Evolutionary conservation across 2,113 vertebrate genomes (phyloP).

Genomic region (Scolopax mira): DNA sequence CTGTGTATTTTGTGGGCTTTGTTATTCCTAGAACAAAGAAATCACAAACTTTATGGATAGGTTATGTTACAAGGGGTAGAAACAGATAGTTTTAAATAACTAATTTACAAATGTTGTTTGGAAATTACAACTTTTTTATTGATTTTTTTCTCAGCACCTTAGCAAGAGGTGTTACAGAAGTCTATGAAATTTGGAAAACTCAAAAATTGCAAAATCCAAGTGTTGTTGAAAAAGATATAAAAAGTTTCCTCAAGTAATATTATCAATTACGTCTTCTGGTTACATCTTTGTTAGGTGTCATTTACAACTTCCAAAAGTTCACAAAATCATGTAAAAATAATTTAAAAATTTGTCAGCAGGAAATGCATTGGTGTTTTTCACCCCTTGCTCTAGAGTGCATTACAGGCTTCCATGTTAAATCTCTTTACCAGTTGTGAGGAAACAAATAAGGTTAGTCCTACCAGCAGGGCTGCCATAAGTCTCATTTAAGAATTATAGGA

Average conservation of each 20-base stretch:
- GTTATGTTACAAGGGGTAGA: background rate
- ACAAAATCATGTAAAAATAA: background rate
- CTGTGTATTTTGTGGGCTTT: background rate
- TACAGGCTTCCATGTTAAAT: background rate
- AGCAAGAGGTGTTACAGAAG: background rate
- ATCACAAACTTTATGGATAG: background rate
- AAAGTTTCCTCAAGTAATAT: background rate
- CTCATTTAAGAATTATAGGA: background rate
- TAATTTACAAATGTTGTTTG: background rate
- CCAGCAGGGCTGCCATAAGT: background rate
- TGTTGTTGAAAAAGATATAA: background rate
- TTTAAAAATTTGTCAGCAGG: background rate
- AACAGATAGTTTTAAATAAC: background rate
- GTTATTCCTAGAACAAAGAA: background rate
- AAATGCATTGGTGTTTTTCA: background rate
- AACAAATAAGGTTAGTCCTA: background rate
- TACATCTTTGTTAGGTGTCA: background rate
- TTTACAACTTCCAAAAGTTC: background rate
- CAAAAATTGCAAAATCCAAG: background rate
- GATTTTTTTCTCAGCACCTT: too few species aligned
- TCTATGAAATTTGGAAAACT: background rate
- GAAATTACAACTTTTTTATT: background rate
- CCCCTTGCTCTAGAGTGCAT: background rate
- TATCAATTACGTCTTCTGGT: rapidly evolving
- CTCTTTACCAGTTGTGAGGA: background rate